Evolutionary conservation across 1,140 invertebrate genomes (phyloP).

Genomic region (Oreohelix idahoensis): DNA sequence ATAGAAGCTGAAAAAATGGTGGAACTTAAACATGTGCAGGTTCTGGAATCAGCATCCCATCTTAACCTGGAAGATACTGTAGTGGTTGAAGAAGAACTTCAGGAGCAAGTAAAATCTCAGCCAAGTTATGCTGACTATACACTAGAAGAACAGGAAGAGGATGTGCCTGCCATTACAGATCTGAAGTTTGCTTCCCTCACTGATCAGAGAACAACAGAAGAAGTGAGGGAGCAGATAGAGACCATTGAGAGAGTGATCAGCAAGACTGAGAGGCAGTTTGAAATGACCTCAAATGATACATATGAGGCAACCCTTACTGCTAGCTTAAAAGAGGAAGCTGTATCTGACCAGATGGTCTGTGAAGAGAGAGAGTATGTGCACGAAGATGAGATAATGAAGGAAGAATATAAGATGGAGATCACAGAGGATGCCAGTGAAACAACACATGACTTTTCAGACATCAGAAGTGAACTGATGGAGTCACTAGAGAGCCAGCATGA

Average conservation of each 20-base stretch:
- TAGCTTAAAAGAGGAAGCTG: too few relatives aligned
- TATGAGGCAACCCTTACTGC: not conserved
- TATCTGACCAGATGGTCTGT: not conserved
- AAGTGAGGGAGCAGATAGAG: constrained; percentile 14
- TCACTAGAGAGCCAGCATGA: constrained; percentile 1
- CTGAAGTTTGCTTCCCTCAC: too few relatives aligned
- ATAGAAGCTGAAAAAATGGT: too few relatives aligned
- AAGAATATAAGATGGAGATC: not conserved
- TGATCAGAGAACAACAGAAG: not conserved
- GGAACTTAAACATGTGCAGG: too few relatives aligned
- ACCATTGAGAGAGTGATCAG: constrained; percentile 20
- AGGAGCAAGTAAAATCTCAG: too few relatives aligned
- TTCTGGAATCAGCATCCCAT: too few relatives aligned
- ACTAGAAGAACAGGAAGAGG: not conserved
- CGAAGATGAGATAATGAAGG: not conserved
- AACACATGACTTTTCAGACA: constrained; percentile 16
- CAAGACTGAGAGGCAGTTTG: not conserved
- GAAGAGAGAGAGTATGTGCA: not conserved
- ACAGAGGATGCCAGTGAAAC: constrained; percentile 4
- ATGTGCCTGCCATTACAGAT: not conserved
- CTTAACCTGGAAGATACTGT: too few relatives aligned
- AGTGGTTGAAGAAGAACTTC: too few relatives aligned
- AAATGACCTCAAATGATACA: not conserved
- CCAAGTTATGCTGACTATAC: too few relatives aligned
- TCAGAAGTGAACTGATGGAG: constrained; percentile 15